Evolutionary conservation across 2,113 vertebrate genomes (phyloP).

Genomic region (Gorsachius goisagi): DNA sequence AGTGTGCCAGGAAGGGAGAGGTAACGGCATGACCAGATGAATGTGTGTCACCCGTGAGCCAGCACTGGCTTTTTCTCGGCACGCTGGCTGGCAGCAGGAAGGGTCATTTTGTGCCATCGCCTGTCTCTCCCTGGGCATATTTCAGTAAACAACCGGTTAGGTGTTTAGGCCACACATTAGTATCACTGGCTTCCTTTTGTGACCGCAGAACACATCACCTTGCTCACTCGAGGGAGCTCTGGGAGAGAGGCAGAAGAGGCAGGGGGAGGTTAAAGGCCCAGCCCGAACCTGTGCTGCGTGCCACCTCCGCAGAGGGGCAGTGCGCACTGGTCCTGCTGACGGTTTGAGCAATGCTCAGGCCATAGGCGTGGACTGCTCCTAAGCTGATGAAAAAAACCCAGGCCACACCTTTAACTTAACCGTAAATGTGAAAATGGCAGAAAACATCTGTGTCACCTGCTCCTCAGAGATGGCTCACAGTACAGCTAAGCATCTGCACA

Average conservation of each 20-base stretch:
- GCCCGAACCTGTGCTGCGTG: neutral
- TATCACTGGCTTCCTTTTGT: neutral
- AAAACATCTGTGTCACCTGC: neutral
- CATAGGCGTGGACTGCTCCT: neutral
- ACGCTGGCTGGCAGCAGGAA: neutral
- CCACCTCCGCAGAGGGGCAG: neutral
- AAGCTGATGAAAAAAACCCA: neutral
- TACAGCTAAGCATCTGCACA: neutral
- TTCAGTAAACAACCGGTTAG: neutral
- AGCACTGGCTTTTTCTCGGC: neutral
- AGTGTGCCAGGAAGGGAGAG: neutral
- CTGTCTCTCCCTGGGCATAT: neutral
- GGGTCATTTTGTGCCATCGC: neutral
- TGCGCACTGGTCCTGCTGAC: neutral
- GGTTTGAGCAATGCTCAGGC: neutral
- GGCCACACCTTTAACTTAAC: neutral
- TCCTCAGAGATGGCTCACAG: neutral
- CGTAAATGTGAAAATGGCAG: neutral
- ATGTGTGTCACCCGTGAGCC: fast-evolving
- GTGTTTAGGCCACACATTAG: neutral
- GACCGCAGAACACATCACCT: neutral
- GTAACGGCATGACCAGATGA: too few species aligned
- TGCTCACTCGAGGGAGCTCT: neutral
- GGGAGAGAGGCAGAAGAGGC: neutral
- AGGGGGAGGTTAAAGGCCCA: neutral